Evolutionary conservation across 1,140 invertebrate species (phyloP).

Genomic region (Papilio polytes): DNA sequence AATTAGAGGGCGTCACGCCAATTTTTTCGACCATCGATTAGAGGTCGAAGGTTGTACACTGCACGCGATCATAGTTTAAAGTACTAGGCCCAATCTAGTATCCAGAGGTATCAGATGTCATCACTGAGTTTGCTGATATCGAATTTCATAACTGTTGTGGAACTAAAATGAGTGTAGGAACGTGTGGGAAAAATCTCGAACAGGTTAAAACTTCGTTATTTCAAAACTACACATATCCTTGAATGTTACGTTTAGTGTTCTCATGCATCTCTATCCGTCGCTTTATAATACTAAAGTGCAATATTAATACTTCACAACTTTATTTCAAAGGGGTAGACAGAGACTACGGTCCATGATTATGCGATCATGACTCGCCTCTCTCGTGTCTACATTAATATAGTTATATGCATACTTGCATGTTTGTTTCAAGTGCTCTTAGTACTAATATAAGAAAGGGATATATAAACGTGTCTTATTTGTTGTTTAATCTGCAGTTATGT

Average conservation of each 20-base stretch:
- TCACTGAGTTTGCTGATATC: not conserved
- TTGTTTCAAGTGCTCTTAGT: too few species aligned
- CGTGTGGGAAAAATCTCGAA: not conserved
- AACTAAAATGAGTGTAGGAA: not conserved
- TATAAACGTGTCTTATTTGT: not conserved
- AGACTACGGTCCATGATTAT: too few species aligned
- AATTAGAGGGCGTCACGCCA: constrained; percentile 72
- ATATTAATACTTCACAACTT: too few species aligned
- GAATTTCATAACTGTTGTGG: not conserved
- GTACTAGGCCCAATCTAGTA: not conserved
- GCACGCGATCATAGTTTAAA: not conserved
- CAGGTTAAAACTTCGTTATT: not conserved
- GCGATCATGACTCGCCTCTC: too few species aligned
- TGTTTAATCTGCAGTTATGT: not conserved
- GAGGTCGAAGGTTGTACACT: constrained; percentile 52
- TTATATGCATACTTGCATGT: too few species aligned
- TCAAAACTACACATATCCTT: not conserved
- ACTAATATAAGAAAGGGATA: not conserved
- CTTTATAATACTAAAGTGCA: too few species aligned
- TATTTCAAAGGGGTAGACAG: too few species aligned
- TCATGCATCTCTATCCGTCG: not conserved
- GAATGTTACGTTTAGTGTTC: not conserved
- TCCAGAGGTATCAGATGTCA: too few species aligned
- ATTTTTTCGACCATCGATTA: constrained; percentile 58
- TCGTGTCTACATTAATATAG: too few species aligned